Base-by-base conservation (phyloP, 30 jellyfish, hydroid and myxozoan genomes). In the Aurelia aurita region DNA sequence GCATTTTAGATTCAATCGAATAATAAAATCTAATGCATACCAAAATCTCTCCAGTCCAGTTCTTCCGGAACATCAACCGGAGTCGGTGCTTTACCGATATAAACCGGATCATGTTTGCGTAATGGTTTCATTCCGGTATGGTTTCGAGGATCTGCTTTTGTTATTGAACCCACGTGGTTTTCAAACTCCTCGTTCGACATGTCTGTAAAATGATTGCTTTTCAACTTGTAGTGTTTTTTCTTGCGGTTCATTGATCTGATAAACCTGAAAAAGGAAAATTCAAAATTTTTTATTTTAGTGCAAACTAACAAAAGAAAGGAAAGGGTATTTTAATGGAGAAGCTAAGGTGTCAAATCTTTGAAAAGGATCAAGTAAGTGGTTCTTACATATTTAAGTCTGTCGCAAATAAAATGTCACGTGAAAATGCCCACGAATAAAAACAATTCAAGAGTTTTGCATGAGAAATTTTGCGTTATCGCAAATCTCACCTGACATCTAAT, bases 1-100 rank as follows among this genome's bases (percentile, higher is more conserved):
- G 1, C 9, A 39, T 6, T 39, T 39, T 39, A 39, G 9, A 39
- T 4, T 39, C 9, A 6, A 15, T 39, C 51, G 16, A 39, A 39
- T 39, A 2, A 39, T 8, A 39, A 39, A 39, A 39, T 6, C 18
- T 3, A 39, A 39, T 39, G 7, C 51, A 39, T 31, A 94, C 99
- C 99, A 73, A 51, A 94, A 53, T 94, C 97, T 63, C 99, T 68
- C 99, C 99, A 94, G 69, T 94, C 99, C 15, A 94, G 84, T 61
- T 78, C 87, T 9, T 89, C 95, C 49, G 99, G 99, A 15, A 94
- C 72, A n/a, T 94, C 97, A 53, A 55, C 79, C 12, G 91, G 90
- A 6, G 46, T 53, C 0, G 98, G 98, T 0, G 98, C 95, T 2
- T 85, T 73, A 3, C 79, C 87, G 11, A 77, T 39, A 66, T 88